Evolutionary conservation across 2,113 vertebrate species (phyloP).

Genomic region (Baryphthengus martii): DNA sequence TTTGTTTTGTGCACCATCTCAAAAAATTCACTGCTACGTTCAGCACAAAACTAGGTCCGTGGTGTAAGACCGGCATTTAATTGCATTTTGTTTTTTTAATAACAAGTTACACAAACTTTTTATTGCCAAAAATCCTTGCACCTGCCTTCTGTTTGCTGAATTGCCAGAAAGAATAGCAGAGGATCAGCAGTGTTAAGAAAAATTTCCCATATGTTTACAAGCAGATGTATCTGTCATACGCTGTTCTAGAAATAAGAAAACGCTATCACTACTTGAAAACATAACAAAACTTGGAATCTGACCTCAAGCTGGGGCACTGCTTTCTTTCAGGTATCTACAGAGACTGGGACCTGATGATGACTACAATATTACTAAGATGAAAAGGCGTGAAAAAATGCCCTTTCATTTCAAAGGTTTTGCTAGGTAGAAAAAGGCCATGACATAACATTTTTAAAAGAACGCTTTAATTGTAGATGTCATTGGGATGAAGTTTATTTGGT

Average conservation of each 20-base stretch:
- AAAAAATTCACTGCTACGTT: not conserved
- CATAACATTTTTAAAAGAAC: not conserved
- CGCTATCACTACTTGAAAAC: not conserved
- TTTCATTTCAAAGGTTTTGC: not conserved
- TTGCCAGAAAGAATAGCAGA: conserved; percentile 6
- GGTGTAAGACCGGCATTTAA: not conserved
- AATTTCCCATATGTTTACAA: conserved; percentile 19
- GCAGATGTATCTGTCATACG: conserved; percentile 33
- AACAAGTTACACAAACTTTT: not conserved
- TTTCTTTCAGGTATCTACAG: not conserved
- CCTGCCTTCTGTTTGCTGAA: conserved; percentile 41
- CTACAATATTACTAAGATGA: not conserved
- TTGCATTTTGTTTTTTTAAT: not conserved
- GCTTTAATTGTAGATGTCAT: not conserved
- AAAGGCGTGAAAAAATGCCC: not conserved
- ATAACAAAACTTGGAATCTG: not conserved
- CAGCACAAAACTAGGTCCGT: not conserved
- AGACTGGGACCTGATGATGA: not conserved
- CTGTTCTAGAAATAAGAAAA: conserved; percentile 16
- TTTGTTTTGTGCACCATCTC: not conserved
- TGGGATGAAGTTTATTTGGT: not conserved
- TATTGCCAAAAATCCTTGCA: not conserved
- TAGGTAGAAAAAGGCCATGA: not conserved
- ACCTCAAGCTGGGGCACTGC: not conserved
- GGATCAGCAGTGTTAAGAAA: conserved; percentile 23